A percentile compares a stretch with the other conserved stretches of the same genome.
phyloP scores from a whole-genome alignment of 2,888 invertebrate genomes.

The Cheilosia impressa region DNA sequence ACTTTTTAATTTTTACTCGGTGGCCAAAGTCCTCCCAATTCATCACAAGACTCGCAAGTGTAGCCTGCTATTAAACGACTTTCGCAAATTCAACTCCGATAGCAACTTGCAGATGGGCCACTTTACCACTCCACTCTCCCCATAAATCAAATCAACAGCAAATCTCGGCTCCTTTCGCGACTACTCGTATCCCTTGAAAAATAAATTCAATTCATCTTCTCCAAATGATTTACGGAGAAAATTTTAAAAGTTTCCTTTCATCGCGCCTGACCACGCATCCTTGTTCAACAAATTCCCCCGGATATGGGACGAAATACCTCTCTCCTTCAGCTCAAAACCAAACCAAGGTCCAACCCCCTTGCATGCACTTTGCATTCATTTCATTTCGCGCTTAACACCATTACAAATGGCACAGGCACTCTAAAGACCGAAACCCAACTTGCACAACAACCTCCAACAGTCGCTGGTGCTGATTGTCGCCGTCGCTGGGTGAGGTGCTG shows the following conservation, averaged over 20 bases:
- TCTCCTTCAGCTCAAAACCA: neutral
- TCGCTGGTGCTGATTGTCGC: constrained; percentile 22
- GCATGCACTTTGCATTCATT: constrained; percentile 61
- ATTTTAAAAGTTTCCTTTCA: constrained; percentile 38
- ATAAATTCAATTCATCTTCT: constrained; percentile 12
- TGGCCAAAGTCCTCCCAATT: too few relatives aligned
- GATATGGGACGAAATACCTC: constrained; percentile 50
- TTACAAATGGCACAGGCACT: constrained; percentile 63
- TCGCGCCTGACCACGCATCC: neutral
- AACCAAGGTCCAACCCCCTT: constrained; percentile 34
- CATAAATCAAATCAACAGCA: neutral
- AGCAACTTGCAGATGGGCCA: neutral
- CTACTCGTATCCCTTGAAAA: neutral
- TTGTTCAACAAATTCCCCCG: constrained; percentile 13
- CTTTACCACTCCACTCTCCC: neutral
- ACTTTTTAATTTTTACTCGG: too few relatives aligned
- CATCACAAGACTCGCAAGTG: too few relatives aligned
- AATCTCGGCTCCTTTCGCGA: neutral
- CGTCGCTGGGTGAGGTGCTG: constrained; percentile 3
- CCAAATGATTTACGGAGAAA: constrained; percentile 21
- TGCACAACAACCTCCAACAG: constrained; percentile 32
- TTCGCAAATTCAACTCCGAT: too few relatives aligned
- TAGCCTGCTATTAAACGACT: too few relatives aligned
- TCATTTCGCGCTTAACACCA: constrained; percentile 51
- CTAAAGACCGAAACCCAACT: constrained; percentile 52